A percentile compares a stretch with the other conserved stretches of the same genome.
Evolutionary conservation across 2,888 invertebrate species (phyloP).

Genomic region (Scotopteryx bipunctaria): DNA sequence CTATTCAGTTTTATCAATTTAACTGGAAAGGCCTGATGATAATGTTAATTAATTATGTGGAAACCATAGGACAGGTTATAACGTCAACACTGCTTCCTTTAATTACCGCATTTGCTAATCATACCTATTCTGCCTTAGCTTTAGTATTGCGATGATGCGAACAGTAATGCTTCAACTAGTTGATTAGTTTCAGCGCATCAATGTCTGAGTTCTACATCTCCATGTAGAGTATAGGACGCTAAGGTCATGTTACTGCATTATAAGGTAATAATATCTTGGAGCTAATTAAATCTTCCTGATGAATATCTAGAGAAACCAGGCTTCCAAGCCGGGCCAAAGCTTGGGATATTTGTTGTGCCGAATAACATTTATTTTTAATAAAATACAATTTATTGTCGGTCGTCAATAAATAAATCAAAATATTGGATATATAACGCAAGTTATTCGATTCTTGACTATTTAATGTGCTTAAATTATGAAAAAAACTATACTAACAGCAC

Average conservation of each 20-base stretch:
- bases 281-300: slow-evolving; percentile 63
- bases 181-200: neutral
- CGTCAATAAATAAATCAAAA: no score
- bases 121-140: no score
- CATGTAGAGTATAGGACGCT: slow-evolving; percentile 46
- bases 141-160: no score
- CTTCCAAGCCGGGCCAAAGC: slow-evolving; percentile 18
- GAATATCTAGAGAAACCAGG: slow-evolving; percentile 37
- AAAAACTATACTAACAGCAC: no score
- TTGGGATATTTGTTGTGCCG: slow-evolving; percentile 11
- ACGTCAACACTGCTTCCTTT: no score
- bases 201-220: slow-evolving; percentile 4
- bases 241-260: slow-evolving; percentile 55
- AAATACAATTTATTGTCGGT: no score
- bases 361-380: slow-evolving; percentile 1
- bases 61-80: no score
- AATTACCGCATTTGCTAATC: no score
- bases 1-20: slow-evolving; percentile 10
- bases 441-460: no score
- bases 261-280: slow-evolving; percentile 60
- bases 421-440: no score
- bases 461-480: no score
- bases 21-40: neutral
- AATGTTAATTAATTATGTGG: neutral
- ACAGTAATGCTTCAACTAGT: no score